Conservation (phyloP, 2,888 invertebrate species). For the Acrobasis repandana region DNA sequence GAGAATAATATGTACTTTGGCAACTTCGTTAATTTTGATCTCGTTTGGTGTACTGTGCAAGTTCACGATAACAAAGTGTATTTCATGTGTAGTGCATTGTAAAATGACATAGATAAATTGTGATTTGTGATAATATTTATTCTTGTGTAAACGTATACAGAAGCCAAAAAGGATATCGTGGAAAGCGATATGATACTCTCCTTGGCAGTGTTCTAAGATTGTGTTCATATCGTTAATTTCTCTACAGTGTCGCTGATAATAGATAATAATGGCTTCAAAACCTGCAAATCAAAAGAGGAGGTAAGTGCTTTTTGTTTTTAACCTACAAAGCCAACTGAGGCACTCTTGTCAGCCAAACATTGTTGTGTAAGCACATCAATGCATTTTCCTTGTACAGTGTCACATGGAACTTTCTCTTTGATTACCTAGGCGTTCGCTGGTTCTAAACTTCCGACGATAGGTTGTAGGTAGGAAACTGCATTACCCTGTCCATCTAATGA, state of each 20-base stretch:
- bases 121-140: constrained; percentile 63
- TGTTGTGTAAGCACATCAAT: constrained; percentile 3
- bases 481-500: background rate
- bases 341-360: background rate
- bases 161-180: constrained; percentile 52
- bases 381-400: constrained; percentile 11
- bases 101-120: constrained; percentile 78
- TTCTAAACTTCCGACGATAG: too few relatives aligned
- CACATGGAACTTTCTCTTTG: constrained; percentile 12
- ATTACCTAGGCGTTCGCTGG: background rate
- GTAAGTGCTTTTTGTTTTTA: constrained; percentile 64
- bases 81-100: constrained; percentile 69
- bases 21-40: constrained; percentile 38
- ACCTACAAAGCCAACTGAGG: background rate
- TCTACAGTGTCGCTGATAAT: constrained; percentile 61
- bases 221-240: constrained; percentile 78
- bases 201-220: constrained; percentile 84
- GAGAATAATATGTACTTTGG: constrained; percentile 28
- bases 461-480: too few relatives aligned
- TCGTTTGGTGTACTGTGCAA: constrained; percentile 64
- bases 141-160: constrained; percentile 55
- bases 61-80: constrained; percentile 74
- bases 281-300: constrained; percentile 87
- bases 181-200: constrained; percentile 80
- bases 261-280: constrained; percentile 73